Base-by-base conservation (phyloP, 2,797 vertebrate genomes). In the Falco peregrinus region DNA sequence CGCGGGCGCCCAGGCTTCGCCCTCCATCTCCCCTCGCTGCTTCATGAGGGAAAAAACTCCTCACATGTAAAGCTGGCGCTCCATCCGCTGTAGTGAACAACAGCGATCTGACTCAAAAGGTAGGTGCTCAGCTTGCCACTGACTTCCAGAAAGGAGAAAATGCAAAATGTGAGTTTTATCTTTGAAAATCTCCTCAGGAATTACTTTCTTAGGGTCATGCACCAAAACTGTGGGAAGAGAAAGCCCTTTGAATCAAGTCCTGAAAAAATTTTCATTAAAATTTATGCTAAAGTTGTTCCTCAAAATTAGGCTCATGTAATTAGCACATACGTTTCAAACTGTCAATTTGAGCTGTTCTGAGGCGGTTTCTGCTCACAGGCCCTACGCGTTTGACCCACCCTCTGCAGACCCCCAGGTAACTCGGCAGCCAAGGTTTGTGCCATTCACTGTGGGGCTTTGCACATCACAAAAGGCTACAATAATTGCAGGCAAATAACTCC, bases 91-190 rank as follows among this genome's bases (percentile, higher is more conserved):
- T 4, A 5, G 31, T 1, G 10, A 21, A 6, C 6, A 2, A n/a
- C n/a, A 0, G 6, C 5, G 8, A 2, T 17, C 9, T 26, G 2
- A 0, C 3, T 10, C 6, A 11, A 8, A 16, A 39, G 37, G 37
- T 39, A 22, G 19, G 35, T 3, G 56, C 16, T 37, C 11, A 15
- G 9, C 8, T 24, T 28, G 53, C 41, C 28, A 7, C 37, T 8
- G 84, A 10, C 9, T 16, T 11, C 16, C 11, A 25, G 37, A 11
- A 25, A 19, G 12, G 16, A 8, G 20, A 14, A 74, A 64, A 20
- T 0, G 7, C 19, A 6, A 90, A 50, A 28, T 1, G 6, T 0
- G 0, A 7, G 1, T 0, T 85, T 92, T 19, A 0, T 18, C 48
- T 12, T 48, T 16, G 21, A 37, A 64, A 65, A 21, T n/a, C 39